phyloP scores from a whole-genome alignment of 2,797 vertebrate species.

The Chelidonichthys spinosus region DNA sequence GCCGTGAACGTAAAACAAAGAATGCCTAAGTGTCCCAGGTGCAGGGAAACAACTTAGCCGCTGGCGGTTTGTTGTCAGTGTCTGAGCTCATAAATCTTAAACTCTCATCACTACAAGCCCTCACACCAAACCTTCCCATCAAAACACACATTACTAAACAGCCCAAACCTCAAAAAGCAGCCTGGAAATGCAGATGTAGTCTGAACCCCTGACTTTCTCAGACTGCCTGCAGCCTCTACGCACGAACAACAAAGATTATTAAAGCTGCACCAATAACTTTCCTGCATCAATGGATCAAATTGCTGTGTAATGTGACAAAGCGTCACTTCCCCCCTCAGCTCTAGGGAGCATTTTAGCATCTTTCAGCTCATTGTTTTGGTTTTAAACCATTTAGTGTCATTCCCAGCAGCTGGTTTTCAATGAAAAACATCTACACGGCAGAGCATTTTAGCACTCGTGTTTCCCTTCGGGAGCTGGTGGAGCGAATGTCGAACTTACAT shows the following conservation, averaged over 20 bases:
- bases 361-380: not conserved
- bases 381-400: not conserved
- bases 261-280: not conserved
- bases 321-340: not conserved
- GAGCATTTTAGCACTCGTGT: too few relatives aligned
- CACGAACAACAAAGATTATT: not conserved
- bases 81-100: slow-evolving; percentile 68
- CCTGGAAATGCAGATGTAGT: not conserved
- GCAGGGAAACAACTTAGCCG: slow-evolving; percentile 56
- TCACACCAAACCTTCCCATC: slow-evolving; percentile 26
- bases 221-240: not conserved
- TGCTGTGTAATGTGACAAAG: not conserved
- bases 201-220: not conserved
- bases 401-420: too few relatives aligned
- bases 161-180: slow-evolving; percentile 3
- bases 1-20: slow-evolving; percentile 47
- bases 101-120: slow-evolving; percentile 41
- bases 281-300: not conserved
- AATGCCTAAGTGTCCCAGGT: slow-evolving; percentile 58
- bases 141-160: slow-evolving; percentile 19
- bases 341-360: not conserved
- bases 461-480: too few relatives aligned
- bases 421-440: too few relatives aligned
- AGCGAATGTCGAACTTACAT: too few relatives aligned
- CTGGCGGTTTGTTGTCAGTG: slow-evolving; percentile 47